Percentiles rank a stretch among this genome's conserved stretches.
These are phyloP conservation scores for Paracanthobrama guichenoti DNA, from an alignment of 2,113 vertebrate genomes.

Conservation along the genomic window DNA sequence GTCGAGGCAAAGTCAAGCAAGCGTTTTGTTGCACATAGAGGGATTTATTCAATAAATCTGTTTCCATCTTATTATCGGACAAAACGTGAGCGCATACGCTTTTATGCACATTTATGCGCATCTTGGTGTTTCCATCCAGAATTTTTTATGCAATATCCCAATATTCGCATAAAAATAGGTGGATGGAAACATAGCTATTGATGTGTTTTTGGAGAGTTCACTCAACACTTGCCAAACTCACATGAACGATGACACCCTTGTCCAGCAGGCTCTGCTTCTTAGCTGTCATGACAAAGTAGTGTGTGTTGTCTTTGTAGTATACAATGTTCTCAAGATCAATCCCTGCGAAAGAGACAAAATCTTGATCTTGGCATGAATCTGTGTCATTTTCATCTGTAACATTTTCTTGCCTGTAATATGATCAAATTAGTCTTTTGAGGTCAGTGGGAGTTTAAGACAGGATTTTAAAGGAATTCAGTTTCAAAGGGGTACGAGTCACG, in stretches of 20 bases:
- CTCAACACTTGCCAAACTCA: conserved; percentile 67
- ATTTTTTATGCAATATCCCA: too few species aligned
- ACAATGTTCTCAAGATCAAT: conserved; percentile 98
- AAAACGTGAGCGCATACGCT: too few species aligned
- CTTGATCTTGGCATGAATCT: neutral
- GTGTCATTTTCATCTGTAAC: neutral
- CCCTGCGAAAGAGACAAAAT: conserved; percentile 75
- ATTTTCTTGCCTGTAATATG: neutral
- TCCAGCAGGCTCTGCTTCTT: conserved; percentile 97
- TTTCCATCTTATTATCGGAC: too few species aligned
- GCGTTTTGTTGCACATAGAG: too few species aligned
- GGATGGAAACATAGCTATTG: too few species aligned
- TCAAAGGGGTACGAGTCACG: conserved; percentile 26
- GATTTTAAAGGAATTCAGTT: conserved; percentile 40
- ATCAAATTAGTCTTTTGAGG: neutral
- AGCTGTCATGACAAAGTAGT: conserved; percentile 99
- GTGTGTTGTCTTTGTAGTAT: conserved; percentile 96
- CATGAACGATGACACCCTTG: conserved; percentile 92
- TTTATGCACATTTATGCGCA: too few species aligned
- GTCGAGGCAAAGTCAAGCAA: too few species aligned
- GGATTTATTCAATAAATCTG: too few species aligned
- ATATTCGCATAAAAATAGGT: too few species aligned
- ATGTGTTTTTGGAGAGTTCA: conserved; percentile 31
- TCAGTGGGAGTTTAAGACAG: conserved; percentile 29
- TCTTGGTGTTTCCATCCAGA: too few species aligned